Evolutionary conservation across 2,797 vertebrate genomes (phyloP).

Genomic region (Platyrinchus mystaceus): DNA sequence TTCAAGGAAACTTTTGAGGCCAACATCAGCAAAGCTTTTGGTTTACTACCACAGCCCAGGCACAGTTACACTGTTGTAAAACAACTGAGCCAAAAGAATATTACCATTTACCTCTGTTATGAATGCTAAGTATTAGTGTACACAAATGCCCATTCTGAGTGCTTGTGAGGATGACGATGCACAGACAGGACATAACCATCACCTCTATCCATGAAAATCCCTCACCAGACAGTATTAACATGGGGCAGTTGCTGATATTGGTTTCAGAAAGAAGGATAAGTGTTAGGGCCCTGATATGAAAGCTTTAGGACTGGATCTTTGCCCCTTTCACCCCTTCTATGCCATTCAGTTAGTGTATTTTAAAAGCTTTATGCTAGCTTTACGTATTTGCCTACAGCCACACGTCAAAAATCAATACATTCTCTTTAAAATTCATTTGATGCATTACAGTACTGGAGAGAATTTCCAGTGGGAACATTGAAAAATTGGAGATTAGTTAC

Average conservation of each 20-base stretch:
- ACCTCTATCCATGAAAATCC: neutral
- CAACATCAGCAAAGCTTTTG: neutral
- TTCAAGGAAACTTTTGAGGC: neutral
- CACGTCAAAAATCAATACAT: neutral
- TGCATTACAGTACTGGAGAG: neutral
- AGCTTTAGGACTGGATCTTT: neutral
- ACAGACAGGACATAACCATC: neutral
- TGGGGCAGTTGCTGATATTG: neutral
- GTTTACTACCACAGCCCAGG: neutral
- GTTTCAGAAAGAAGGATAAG: neutral
- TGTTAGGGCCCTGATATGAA: neutral
- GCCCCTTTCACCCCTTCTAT: neutral
- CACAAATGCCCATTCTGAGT: neutral
- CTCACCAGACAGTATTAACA: neutral
- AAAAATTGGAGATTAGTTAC: conserved; percentile 38
- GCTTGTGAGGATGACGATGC: neutral
- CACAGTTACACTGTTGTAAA: neutral
- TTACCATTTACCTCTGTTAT: neutral
- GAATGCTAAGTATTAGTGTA: neutral
- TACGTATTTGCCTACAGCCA: neutral
- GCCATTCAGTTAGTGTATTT: neutral
- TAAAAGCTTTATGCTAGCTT: neutral
- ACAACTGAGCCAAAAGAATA: neutral
- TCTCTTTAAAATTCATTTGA: conserved; percentile 19
- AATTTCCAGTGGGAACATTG: conserved; percentile 7